Base-by-base conservation (phyloP, 2,113 vertebrate genomes). In the Amphiprion percula region DNA sequence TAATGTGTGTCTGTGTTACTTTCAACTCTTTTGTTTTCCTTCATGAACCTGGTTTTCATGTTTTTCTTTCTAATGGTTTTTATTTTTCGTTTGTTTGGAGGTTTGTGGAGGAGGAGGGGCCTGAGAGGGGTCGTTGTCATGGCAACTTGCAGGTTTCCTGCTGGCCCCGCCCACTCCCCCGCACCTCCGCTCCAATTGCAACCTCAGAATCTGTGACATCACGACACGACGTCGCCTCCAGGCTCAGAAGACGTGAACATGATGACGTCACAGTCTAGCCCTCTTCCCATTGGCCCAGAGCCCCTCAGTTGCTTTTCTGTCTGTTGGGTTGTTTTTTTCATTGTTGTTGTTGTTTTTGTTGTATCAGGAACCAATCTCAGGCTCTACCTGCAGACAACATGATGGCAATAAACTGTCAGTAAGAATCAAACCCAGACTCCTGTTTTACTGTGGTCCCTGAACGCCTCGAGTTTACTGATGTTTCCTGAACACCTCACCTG, bases 341-440 rank as follows among this genome's bases (percentile, higher is more conserved):
- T 62, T 79, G 70, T 84, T 79, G 79, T 79, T 63, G 49, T 83
- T 28, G 76, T 62, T 79, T 67, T 84, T 79, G 79, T 87, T 83
- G 74, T 83, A 81, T 87, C 79, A 86, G 87, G 88, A 89, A 85
- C 73, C 76, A 78, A 88, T 72, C 82, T 89, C 84, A 85, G 88
- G 80, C 80, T 87, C 68, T 60, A 55, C 82, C 82, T 86, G 82
- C 80, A 88, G 80, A 88, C 80, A 76, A 80, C 86, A 69, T 53
- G 69, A 81, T 64, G 83, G 65, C 84, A 92, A 89, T 90, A 92
- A 90, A 90, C 54, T 78, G 80, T 87, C 72, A 61, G 11, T 16
- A 16, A 77, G 23, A 76, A 61, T 19, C 28, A 10, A 21, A 63
- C 44, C 21, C 4, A 30, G 23, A 17, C 52, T 67, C 52, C 0